phyloP scores from a whole-genome alignment of 2,113 vertebrate species.

The Henicopernis longicauda region DNA sequence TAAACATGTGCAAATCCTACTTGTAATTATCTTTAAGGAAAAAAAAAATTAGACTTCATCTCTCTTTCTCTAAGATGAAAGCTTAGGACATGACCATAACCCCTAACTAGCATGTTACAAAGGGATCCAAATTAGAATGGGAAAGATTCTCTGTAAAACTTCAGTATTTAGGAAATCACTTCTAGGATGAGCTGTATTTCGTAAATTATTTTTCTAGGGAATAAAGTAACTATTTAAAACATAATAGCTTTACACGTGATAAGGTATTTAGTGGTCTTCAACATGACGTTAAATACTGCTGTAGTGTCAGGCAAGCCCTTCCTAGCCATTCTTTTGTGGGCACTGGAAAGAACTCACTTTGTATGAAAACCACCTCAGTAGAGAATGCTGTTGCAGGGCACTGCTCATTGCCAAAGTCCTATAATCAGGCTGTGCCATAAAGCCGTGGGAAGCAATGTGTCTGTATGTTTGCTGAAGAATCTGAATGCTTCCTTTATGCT shows the following conservation, averaged over 20 bases:
- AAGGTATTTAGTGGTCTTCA: not conserved
- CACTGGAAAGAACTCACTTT: not conserved
- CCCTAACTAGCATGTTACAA: not conserved
- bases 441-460: not conserved
- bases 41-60: not conserved
- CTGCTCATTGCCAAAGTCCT: not conserved
- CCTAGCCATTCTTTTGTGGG: not conserved
- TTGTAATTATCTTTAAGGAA: not conserved
- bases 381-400: not conserved
- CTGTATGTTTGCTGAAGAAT: not conserved
- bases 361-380: not conserved
- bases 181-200: constrained; percentile 14
- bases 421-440: not conserved
- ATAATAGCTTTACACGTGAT: not conserved
- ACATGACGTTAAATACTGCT: not conserved
- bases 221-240: not conserved
- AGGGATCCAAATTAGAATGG: constrained; percentile 15
- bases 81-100: not conserved
- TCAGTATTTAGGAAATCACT: constrained; percentile 41
- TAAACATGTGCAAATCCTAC: not conserved
- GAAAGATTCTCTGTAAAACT: constrained; percentile 18
- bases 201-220: not conserved
- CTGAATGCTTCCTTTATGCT: not conserved
- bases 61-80: not conserved
- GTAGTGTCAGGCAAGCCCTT: not conserved